Conservation (phyloP, 2,888 invertebrate species). For the Leptopterna dolabrata region DNA sequence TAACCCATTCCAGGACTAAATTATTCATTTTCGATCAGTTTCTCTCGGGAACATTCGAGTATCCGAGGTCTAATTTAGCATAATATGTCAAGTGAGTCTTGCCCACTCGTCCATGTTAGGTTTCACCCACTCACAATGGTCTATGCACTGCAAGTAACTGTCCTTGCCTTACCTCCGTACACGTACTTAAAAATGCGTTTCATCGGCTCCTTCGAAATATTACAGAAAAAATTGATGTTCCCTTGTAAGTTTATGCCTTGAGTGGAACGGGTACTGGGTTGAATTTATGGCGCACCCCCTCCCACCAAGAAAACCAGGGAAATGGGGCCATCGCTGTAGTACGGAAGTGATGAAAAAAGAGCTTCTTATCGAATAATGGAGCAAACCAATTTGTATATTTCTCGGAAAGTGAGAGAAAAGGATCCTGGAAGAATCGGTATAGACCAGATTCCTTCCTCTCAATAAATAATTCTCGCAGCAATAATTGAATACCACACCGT, state of each 20-base stretch:
- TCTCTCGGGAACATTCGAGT: too few species aligned
- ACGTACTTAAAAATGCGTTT: too few species aligned
- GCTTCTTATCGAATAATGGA: slow-evolving; percentile 7
- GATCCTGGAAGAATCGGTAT: not conserved
- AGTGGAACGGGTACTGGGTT: not conserved
- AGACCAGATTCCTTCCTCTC: not conserved
- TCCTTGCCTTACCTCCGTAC: too few species aligned
- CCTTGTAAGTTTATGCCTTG: not conserved
- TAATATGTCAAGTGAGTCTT: too few species aligned
- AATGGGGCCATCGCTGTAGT: too few species aligned
- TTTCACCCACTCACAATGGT: too few species aligned
- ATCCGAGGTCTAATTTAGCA: too few species aligned
- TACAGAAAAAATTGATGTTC: not conserved
- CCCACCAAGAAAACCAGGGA: not conserved
- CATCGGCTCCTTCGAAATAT: not conserved
- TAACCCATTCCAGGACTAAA: too few species aligned
- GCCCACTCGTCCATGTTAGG: too few species aligned
- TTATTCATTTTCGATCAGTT: too few species aligned
- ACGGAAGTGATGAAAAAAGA: not conserved
- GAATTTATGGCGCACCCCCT: not conserved
- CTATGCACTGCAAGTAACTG: too few species aligned
- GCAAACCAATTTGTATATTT: slow-evolving; percentile 7
- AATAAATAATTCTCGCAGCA: not conserved
- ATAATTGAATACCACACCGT: not conserved
- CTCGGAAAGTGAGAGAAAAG: not conserved